Conservation (phyloP, 2,113 vertebrate species). For the Thomomys bottae region DNA sequence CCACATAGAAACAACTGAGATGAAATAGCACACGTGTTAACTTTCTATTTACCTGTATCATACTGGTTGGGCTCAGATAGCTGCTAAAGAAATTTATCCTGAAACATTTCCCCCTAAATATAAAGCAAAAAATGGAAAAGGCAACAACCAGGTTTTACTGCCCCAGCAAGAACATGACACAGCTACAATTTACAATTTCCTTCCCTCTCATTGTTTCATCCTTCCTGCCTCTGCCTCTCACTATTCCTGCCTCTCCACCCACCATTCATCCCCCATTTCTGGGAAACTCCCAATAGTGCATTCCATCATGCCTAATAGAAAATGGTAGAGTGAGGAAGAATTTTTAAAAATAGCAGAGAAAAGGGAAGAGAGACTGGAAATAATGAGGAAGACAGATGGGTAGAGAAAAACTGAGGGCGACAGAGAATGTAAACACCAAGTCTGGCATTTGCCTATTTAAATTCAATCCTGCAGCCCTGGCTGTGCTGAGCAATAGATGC, state of each 20-base stretch:
- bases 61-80: slow-evolving; percentile 53
- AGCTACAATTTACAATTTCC: slow-evolving; percentile 80
- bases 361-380: slow-evolving; percentile 68
- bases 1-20: slow-evolving; percentile 6
- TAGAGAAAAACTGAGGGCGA: slow-evolving; percentile 82
- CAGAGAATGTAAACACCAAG: slow-evolving; percentile 87
- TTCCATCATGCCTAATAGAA: slow-evolving; percentile 73
- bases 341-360: slow-evolving; percentile 46
- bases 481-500: slow-evolving; percentile 86
- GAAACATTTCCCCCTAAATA: slow-evolving; percentile 76
- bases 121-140: neutral
- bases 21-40: slow-evolving; percentile 36
- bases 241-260: slow-evolving; percentile 68
- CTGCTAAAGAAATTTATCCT: slow-evolving; percentile 45
- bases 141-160: slow-evolving; percentile 61
- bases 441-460: slow-evolving; percentile 93
- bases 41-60: slow-evolving; percentile 37
- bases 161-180: slow-evolving; percentile 69
- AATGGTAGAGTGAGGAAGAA: slow-evolving; percentile 80
- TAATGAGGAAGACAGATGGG: slow-evolving; percentile 75
- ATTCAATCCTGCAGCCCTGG: slow-evolving; percentile 88
- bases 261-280: slow-evolving; percentile 83
- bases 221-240: slow-evolving; percentile 31
- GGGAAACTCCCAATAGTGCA: slow-evolving; percentile 60
- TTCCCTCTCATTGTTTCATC: slow-evolving; percentile 64